A percentile compares a stretch with the other conserved stretches of the same genome.
These are phyloP conservation scores for Tachina fera DNA, from an alignment of 2,888 invertebrate genomes.

Conservation along the genomic window DNA sequence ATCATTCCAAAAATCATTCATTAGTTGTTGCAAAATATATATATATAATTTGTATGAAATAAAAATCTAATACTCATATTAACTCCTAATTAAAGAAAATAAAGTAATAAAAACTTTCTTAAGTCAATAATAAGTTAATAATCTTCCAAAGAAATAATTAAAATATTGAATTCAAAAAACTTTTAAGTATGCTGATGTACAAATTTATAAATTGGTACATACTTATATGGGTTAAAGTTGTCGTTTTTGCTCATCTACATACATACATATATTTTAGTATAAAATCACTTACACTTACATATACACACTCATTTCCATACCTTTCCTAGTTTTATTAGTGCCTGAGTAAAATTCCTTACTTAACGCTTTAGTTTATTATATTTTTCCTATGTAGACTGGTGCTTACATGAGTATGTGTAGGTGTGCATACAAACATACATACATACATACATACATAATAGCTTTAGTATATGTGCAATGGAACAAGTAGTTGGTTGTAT, in stretches of 20 bases:
- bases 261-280: not conserved
- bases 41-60: no score
- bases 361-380: slow-evolving; percentile 38
- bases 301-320: not conserved
- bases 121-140: no score
- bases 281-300: not conserved
- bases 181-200: slow-evolving; percentile 5
- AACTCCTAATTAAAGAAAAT: no score
- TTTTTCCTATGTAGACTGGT: slow-evolving; percentile 11
- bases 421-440: not conserved
- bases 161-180: not conserved
- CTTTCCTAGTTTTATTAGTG: slow-evolving; percentile 24
- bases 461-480: slow-evolving; percentile 22
- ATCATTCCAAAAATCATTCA: no score
- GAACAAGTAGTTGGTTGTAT: slow-evolving; percentile 48
- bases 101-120: no score
- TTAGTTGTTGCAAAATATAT: no score
- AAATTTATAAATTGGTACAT: not conserved
- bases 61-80: no score
- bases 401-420: not conserved
- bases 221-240: not conserved
- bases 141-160: no score
- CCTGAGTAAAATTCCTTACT: slow-evolving; percentile 37
- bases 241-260: not conserved
- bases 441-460: not conserved